Evolutionary conservation across 1,140 invertebrate genomes (phyloP), one percentile per base, ranked within the genome.

Genomic region (Atta texana): DNA sequence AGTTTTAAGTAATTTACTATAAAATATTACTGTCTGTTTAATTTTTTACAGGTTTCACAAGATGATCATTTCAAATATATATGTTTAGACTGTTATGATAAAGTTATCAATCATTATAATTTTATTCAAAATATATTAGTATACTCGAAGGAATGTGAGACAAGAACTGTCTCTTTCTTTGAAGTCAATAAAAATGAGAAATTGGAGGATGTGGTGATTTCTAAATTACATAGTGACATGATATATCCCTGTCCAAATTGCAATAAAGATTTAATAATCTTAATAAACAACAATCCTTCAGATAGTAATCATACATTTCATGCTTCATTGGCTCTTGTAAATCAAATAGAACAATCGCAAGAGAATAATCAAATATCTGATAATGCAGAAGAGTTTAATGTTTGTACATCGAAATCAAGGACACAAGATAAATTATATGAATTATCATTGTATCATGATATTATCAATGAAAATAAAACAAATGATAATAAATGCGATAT

Each of bases 211-310:
- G 31, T 63, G 51, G 16, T 87, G 2, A 66, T 89, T 24, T 82
- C 75, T 14, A 87, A 87, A 21, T 12, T 85, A 24, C 51, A 75
- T 49, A 80, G 8, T 8, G 85, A 90, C n/a, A 76, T 88, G 77
- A 72, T 92, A 24, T 90, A 86, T 57, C 63, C 61, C n/a, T 92
- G 91, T 63, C 91, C 91, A 4, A 92, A 90, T 69, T 92, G 91
- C 57, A 90, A 92, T 34, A 57, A 86, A 55, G 78, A 71, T 81
- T 72, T 92, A 82, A 90, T 90, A 68, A 90, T 92, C 21, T 61
- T 91, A 55, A 74, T 91, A 85, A 80, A 68, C 2, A 90, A 8
- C 31, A 84, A 82, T 86, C 6, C 75, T 4, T 69, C 86, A 61
- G 76, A 55, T 64, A 71, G 75, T 66, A 76, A 88, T 82, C 74